phyloP scores from a whole-genome alignment of 2,797 vertebrate genomes.

The Fratercula arctica region DNA sequence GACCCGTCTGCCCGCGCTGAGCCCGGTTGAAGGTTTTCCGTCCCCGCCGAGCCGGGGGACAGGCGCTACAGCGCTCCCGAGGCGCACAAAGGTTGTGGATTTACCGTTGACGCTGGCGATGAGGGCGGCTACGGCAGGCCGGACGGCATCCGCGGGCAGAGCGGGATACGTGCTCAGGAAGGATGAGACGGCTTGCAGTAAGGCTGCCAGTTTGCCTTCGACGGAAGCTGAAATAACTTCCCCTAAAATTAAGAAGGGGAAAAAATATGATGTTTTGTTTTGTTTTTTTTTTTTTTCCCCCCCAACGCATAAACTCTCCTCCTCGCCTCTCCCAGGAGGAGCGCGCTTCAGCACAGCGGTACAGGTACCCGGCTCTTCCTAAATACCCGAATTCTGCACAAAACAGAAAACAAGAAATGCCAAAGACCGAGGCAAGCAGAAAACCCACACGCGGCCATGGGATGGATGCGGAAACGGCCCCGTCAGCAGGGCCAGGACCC shows the following conservation, averaged over 20 bases:
- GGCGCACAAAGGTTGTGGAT: background rate
- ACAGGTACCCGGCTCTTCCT: background rate
- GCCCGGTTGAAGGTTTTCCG: background rate
- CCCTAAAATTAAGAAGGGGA: background rate
- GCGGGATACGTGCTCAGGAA: constrained; percentile 40
- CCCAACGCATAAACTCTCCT: background rate
- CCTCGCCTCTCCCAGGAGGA: background rate
- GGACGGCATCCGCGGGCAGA: background rate
- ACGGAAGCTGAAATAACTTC: background rate
- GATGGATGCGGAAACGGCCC: background rate
- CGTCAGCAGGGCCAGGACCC: background rate
- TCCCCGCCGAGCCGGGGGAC: too few relatives aligned
- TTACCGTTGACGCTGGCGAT: background rate
- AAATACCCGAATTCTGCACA: too few relatives aligned
- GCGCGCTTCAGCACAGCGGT: too few relatives aligned
- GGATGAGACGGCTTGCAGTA: constrained; percentile 34
- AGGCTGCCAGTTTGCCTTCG: constrained; percentile 4
- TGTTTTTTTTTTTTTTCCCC: background rate
- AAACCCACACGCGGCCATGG: fast-evolving
- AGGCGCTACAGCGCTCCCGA: background rate
- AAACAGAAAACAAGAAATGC: background rate
- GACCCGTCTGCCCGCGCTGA: background rate
- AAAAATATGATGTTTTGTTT: background rate
- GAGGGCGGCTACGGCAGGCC: constrained; percentile 1
- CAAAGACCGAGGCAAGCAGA: background rate